Conservation (phyloP, 2,797 vertebrate species). For the Buceros bicornis region DNA sequence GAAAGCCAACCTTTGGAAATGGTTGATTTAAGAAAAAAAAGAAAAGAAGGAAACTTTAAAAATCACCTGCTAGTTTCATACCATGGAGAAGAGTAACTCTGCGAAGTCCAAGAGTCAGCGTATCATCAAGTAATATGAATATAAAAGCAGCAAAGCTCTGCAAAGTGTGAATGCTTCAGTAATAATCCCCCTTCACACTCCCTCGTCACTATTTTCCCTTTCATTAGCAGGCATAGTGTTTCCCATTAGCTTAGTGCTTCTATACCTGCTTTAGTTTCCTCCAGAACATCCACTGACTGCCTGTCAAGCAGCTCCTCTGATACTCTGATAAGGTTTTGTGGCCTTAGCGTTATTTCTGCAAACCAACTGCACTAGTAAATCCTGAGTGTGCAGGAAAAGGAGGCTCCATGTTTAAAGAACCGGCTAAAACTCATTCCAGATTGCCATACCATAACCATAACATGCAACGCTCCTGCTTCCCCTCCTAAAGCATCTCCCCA, state of each 20-base stretch:
- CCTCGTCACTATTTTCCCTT: neutral
- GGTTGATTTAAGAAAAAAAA: neutral
- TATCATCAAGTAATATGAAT: neutral
- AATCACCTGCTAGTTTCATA: neutral
- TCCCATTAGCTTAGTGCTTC: neutral
- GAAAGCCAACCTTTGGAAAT: neutral
- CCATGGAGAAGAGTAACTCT: neutral
- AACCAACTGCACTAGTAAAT: neutral
- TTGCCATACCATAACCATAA: rapidly evolving
- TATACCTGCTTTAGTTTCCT: neutral
- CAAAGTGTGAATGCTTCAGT: slow-evolving; percentile 11
- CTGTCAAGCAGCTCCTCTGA: neutral
- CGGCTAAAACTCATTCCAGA: neutral
- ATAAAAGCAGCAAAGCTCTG: slow-evolving; percentile 7
- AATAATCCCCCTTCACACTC: slow-evolving; percentile 6
- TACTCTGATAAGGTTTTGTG: neutral
- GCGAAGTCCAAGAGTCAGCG: slow-evolving; percentile 24
- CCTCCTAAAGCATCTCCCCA: neutral
- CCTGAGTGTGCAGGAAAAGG: neutral
- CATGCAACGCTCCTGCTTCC: neutral
- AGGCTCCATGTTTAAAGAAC: neutral
- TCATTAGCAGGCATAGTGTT: slow-evolving; percentile 12
- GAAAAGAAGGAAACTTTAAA: no score
- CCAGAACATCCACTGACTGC: neutral
- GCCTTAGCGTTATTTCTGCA: neutral